Percentiles rank a stretch among this genome's conserved stretches.
Evolutionary conservation across 2,888 invertebrate genomes (phyloP).

Genomic region (Scaptomyza reducta): DNA sequence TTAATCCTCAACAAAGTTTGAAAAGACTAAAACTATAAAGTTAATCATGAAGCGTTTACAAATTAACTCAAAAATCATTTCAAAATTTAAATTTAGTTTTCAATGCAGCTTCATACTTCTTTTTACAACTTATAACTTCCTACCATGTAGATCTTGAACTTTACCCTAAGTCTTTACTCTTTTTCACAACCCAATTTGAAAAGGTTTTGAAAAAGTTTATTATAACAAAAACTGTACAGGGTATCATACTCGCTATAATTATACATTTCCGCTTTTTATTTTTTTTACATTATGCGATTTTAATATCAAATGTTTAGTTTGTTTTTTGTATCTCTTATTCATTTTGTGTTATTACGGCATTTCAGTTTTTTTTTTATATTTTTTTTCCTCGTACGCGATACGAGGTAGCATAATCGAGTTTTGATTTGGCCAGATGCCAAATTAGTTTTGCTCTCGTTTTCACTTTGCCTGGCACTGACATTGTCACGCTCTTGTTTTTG

Average conservation of each 20-base stretch:
- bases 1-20: too few species aligned
- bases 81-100: too few species aligned
- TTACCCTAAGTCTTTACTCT: background rate
- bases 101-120: too few species aligned
- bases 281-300: slow-evolving; percentile 4
- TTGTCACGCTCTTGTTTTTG: slow-evolving; percentile 60
- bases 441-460: slow-evolving; percentile 75
- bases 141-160: background rate
- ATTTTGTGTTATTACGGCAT: slow-evolving; percentile 22
- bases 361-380: slow-evolving; percentile 46
- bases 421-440: slow-evolving; percentile 66
- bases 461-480: slow-evolving; percentile 67
- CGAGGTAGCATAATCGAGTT: slow-evolving; percentile 55
- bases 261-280: background rate
- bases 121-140: too few species aligned
- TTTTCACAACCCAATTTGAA: background rate
- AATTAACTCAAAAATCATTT: too few species aligned
- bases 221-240: background rate
- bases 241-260: slow-evolving; percentile 3
- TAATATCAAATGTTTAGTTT: slow-evolving; percentile 18
- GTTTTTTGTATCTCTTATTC: background rate
- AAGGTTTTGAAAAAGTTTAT: background rate
- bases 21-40: too few species aligned
- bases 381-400: slow-evolving; percentile 11
- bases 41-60: too few species aligned